Percentiles rank a stretch among this genome's conserved stretches.
Conservation (phyloP, 2,797 vertebrate species). For the Microctenopoma stevenorrisi region DNA sequence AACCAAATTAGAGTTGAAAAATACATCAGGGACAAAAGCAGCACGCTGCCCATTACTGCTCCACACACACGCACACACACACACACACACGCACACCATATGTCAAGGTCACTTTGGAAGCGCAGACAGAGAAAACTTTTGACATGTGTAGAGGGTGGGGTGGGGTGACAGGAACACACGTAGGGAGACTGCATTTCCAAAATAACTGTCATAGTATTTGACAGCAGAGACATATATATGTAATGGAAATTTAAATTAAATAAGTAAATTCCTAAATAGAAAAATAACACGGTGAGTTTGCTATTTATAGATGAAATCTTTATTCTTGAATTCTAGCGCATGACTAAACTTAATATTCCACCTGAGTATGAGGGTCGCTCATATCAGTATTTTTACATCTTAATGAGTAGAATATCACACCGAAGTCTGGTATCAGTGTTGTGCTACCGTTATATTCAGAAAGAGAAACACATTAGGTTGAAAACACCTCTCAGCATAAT, state of each 20-base stretch:
- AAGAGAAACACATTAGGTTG: too few relatives aligned
- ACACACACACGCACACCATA: conserved; percentile 25
- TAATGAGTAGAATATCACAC: too few relatives aligned
- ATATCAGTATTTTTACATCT: too few relatives aligned
- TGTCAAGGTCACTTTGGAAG: conserved; percentile 58
- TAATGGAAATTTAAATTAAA: neutral
- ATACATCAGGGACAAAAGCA: conserved; percentile 44
- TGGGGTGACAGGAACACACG: neutral
- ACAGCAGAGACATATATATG: neutral
- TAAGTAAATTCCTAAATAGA: neutral
- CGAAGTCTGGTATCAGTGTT: too few relatives aligned
- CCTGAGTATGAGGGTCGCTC: too few relatives aligned
- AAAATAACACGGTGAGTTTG: neutral
- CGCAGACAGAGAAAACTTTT: conserved; percentile 36
- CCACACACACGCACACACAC: conserved; percentile 21
- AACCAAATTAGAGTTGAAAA: conserved; percentile 57
- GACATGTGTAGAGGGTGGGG: conserved; percentile 3
- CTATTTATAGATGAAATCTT: neutral
- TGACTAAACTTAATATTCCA: too few relatives aligned
- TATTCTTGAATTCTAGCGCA: too few relatives aligned
- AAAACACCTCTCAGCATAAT: too few relatives aligned
- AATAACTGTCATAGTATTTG: neutral
- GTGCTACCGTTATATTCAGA: too few relatives aligned
- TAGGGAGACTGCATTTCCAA: neutral
- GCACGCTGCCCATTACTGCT: conserved; percentile 32